A percentile compares a stretch with the other conserved stretches of the same genome.
Conservation (phyloP, 2,888 invertebrate genomes). For the Hirudinaria manillensis region DNA sequence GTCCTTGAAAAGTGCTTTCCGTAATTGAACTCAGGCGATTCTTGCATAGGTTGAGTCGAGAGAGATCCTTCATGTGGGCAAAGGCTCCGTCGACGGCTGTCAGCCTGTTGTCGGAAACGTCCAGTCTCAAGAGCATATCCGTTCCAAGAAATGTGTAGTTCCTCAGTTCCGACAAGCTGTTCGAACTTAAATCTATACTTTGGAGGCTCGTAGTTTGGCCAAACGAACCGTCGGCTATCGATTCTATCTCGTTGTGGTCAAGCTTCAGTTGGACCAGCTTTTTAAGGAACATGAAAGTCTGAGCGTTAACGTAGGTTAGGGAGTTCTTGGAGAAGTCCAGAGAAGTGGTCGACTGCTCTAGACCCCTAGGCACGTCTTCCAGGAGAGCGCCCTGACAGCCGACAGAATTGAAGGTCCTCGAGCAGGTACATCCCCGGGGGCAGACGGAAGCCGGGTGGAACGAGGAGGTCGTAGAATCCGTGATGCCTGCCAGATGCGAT, state of each 20-base stretch:
- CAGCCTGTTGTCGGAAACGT: constrained; percentile 35
- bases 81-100: constrained; percentile 34
- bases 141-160: constrained; percentile 28
- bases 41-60: constrained; percentile 36
- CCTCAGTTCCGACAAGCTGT: constrained; percentile 28
- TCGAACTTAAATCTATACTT: constrained; percentile 33
- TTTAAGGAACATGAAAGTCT: constrained; percentile 28
- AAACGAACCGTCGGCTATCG: constrained; percentile 34
- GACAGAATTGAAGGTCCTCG: constrained; percentile 12
- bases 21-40: constrained; percentile 36
- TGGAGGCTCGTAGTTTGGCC: constrained; percentile 31
- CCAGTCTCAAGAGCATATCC: constrained; percentile 31
- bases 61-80: constrained; percentile 32
- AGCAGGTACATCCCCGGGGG: constrained; percentile 23
- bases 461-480: too few species aligned
- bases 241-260: constrained; percentile 34
- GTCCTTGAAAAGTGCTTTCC: constrained; percentile 35
- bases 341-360: constrained; percentile 29
- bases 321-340: constrained; percentile 35
- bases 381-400: constrained; percentile 26
- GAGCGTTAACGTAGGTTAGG: constrained; percentile 28
- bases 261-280: constrained; percentile 35
- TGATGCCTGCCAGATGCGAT: too few species aligned
- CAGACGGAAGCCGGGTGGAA: background rate
- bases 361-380: constrained; percentile 26